Percentiles rank a stretch among this genome's conserved stretches.
Conservation (phyloP, 1,140 invertebrate species). For the Drosophila pallidifrons region DNA sequence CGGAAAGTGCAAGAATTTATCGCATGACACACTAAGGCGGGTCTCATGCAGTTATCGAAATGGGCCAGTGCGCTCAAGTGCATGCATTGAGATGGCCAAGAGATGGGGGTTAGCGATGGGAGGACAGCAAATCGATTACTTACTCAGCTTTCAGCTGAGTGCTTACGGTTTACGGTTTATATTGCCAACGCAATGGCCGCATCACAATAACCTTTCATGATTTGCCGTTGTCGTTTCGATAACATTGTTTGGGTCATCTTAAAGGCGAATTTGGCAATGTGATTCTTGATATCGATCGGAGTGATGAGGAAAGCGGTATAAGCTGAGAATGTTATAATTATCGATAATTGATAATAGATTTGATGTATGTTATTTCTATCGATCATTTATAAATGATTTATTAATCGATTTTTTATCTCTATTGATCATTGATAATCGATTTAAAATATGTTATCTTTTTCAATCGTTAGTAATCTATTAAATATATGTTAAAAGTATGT, state of each 20-base stretch:
- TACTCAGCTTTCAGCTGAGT: conserved; percentile 40
- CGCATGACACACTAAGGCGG: conserved; percentile 71
- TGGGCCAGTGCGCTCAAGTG: conserved; percentile 66
- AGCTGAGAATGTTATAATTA: no score
- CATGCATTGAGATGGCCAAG: conserved; percentile 46
- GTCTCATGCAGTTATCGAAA: conserved; percentile 65
- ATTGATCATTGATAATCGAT: no score
- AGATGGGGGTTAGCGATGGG: not conserved
- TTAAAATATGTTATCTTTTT: no score
- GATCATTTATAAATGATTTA: no score
- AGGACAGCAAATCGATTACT: conserved; percentile 46
- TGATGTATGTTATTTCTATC: no score
- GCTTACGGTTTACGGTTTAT: conserved; percentile 43
- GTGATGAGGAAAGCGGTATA: no score
- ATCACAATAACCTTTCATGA: conserved; percentile 27
- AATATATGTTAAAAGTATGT: not conserved
- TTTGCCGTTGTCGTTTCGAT: conserved; percentile 6
- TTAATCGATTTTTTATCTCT: no score
- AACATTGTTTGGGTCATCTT: conserved; percentile 16
- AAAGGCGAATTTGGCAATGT: not conserved
- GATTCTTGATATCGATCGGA: conserved; percentile 13
- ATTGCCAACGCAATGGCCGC: conserved; percentile 4
- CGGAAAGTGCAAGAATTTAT: conserved; percentile 67
- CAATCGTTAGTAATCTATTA: not conserved
- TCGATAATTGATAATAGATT: no score